Percentiles rank a stretch among this genome's conserved stretches.
Evolutionary conservation across 2,888 invertebrate genomes (phyloP).

Genomic region (Operophtera brumata): DNA sequence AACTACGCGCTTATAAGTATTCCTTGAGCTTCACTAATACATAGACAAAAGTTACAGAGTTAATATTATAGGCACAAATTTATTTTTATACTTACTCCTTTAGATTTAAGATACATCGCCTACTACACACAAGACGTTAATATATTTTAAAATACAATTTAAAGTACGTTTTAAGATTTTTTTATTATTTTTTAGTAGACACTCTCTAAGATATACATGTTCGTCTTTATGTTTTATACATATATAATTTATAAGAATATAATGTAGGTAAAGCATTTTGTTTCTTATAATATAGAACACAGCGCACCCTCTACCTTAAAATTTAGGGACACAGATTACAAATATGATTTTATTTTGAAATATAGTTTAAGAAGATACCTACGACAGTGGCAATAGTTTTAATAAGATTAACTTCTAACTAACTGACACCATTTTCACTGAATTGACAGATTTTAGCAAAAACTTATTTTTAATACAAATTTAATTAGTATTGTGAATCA

Average conservation of each 20-base stretch:
- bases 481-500: conserved; percentile 49
- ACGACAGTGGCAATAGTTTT: conserved; percentile 57
- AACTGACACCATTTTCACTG: conserved; percentile 74
- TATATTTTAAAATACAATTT: conserved; percentile 35
- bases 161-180: conserved; percentile 60
- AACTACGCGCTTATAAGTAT: conserved; percentile 74
- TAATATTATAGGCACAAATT: conserved; percentile 76
- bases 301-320: conserved; percentile 65
- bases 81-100: conserved; percentile 45
- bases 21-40: conserved; percentile 76
- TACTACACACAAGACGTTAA: conserved; percentile 67
- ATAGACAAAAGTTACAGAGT: conserved; percentile 58
- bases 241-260: conserved; percentile 80
- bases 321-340: conserved; percentile 71
- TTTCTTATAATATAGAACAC: conserved; percentile 72
- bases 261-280: conserved; percentile 80
- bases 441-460: conserved; percentile 72
- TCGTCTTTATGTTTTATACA: conserved; percentile 65
- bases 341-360: conserved; percentile 61
- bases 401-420: conserved; percentile 59
- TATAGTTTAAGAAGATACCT: conserved; percentile 60
- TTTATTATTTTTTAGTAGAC: conserved; percentile 65
- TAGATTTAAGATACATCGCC: conserved; percentile 54
- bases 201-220: conserved; percentile 73
- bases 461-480: conserved; percentile 44